Percentiles rank a stretch among this genome's conserved stretches.
Conservation (phyloP, 1,140 invertebrate genomes). For the Rhagoletis zephyria region DNA sequence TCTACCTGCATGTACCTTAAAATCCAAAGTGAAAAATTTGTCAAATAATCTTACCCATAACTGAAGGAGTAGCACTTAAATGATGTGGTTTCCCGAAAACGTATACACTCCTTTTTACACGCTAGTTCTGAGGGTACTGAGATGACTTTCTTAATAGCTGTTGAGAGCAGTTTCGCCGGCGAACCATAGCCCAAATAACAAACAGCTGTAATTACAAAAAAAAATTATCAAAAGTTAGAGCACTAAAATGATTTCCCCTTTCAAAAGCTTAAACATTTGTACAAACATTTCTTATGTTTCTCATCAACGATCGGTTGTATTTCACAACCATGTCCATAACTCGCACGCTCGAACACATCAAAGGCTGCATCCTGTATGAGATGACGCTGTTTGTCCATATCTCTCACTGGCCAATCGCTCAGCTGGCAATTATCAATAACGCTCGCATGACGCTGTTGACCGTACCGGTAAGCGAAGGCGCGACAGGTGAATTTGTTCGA, state of each 20-base stretch:
- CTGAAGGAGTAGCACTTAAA: slow-evolving; percentile 83
- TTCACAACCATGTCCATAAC: slow-evolving; percentile 85
- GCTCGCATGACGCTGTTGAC: slow-evolving; percentile 77
- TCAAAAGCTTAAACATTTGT: background rate
- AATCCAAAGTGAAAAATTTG: no score
- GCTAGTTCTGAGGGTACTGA: slow-evolving; percentile 78
- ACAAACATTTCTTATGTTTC: slow-evolving; percentile 74
- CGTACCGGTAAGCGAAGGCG: slow-evolving; percentile 84
- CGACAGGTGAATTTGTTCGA: slow-evolving; percentile 82
- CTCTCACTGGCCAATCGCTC: slow-evolving; percentile 80
- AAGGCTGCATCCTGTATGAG: slow-evolving; percentile 78
- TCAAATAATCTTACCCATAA: slow-evolving; percentile 76
- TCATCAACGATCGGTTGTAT: slow-evolving; percentile 75
- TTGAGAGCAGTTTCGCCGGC: slow-evolving; percentile 79
- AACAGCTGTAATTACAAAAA: slow-evolving; percentile 72
- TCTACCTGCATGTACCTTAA: no score
- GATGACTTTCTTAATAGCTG: slow-evolving; percentile 78
- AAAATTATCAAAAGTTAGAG: background rate
- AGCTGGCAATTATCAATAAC: slow-evolving; percentile 81
- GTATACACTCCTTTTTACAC: slow-evolving; percentile 81
- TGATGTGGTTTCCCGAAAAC: slow-evolving; percentile 75
- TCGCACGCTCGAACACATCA: slow-evolving; percentile 84
- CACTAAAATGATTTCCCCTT: slow-evolving; percentile 1
- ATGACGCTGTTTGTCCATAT: slow-evolving; percentile 77
- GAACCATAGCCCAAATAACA: slow-evolving; percentile 83